These are phyloP conservation scores for Hylaeus volcanicus DNA, from an alignment of 1,140 invertebrate species.

Conservation along the genomic window DNA sequence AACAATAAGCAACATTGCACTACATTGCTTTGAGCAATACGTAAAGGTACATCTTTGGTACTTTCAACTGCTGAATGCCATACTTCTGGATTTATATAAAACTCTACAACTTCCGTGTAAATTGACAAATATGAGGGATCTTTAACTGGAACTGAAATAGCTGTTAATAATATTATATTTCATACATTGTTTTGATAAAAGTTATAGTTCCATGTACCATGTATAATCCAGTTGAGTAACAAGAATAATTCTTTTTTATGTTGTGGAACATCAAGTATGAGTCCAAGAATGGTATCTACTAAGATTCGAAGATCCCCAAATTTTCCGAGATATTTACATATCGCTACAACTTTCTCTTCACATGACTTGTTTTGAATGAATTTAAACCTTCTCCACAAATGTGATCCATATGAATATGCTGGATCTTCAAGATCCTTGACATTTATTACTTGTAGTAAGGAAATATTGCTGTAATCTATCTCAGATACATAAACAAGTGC, in stretches of 20 bases:
- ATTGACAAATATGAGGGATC: slow-evolving; percentile 61
- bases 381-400: slow-evolving; percentile 82
- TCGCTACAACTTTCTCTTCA: slow-evolving; percentile 76
- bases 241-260: slow-evolving; percentile 81
- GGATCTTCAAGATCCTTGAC: slow-evolving; percentile 75
- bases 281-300: slow-evolving; percentile 82
- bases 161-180: neutral
- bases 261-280: slow-evolving; percentile 77
- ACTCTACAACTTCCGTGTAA: slow-evolving; percentile 79
- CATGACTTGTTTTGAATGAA: slow-evolving; percentile 78
- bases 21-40: slow-evolving; percentile 83
- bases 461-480: slow-evolving; percentile 80
- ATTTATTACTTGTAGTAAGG: slow-evolving; percentile 81
- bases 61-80: slow-evolving; percentile 83
- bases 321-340: slow-evolving; percentile 81
- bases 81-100: slow-evolving; percentile 81
- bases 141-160: slow-evolving; percentile 66
- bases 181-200: slow-evolving; percentile 8
- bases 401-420: slow-evolving; percentile 39
- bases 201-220: slow-evolving; percentile 70
- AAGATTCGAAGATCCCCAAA: slow-evolving; percentile 81
- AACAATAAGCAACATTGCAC: slow-evolving; percentile 83
- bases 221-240: slow-evolving; percentile 81
- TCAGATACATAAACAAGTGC: slow-evolving; percentile 81
- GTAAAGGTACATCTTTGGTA: slow-evolving; percentile 70